Evolutionary conservation across 2,888 invertebrate species (phyloP), one percentile per base, ranked within the genome.

Genomic region (Drosophila melanocephala): DNA sequence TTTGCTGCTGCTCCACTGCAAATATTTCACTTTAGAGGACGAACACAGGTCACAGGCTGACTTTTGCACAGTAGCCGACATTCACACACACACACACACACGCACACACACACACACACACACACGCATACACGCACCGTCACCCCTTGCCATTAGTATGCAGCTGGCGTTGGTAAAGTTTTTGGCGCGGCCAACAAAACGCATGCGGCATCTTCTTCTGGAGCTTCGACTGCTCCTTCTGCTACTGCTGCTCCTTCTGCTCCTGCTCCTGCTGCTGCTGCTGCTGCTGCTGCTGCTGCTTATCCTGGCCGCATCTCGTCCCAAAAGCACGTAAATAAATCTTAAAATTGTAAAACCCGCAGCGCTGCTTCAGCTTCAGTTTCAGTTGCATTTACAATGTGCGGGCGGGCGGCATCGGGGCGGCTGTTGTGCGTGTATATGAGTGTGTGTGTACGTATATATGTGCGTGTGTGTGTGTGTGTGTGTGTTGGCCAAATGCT

Each of bases 21-120:
- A 92, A 92, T 92, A 92, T 92, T 92, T 92, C 89, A 91, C 90
- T 89, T 89, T 89, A 89, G 92, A 92, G 92, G 92, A 92, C 92
- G 91, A 92, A 92, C 92, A 91, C 92, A 92, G 92, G 92, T 92
- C 92, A 92, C 83, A 85, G 86, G 86, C 90, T 87, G 86, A 86
- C 89, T 85, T 85, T 85, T 80, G 77, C 82, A 84, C 82, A 84
- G 81, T 77, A 77, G 79, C 81, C 79, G 81, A 69, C 75, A 72
- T 59, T 55, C 76, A 74, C 84, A 71, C 71, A 72, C 74, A 58
- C 61, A 58, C 76, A 72, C 81, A 71, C 65, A 71, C 70, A 58
- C 61, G 55, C 71, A 62, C 51, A 10, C 57, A 37, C 47, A 30
- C 56, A 63, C 61, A 30, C 50, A 9, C 28, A 5, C n/a, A n/a